Evolutionary conservation across 2,797 vertebrate species (phyloP).

Genomic region (Philypnodon macrostomus): DNA sequence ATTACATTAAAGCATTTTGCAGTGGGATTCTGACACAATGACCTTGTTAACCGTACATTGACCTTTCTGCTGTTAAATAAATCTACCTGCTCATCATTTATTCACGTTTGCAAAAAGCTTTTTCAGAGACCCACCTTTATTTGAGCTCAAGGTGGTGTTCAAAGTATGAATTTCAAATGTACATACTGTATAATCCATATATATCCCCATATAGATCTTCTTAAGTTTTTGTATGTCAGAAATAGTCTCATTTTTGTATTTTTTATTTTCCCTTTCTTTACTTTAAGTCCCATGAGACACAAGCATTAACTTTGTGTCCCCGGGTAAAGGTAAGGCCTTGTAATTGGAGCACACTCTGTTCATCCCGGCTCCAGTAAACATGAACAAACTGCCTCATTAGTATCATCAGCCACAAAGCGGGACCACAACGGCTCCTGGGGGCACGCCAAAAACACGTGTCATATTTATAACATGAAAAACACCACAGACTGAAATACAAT

Average conservation of each 20-base stretch:
- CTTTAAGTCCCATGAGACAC: neutral
- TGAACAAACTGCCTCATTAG: constrained; percentile 55
- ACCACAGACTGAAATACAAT: constrained; percentile 9
- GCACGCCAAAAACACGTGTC: constrained; percentile 26
- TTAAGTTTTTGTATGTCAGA: no score
- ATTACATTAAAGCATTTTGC: no score
- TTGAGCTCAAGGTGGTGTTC: neutral
- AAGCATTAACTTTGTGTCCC: constrained; percentile 19
- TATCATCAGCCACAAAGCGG: constrained; percentile 35
- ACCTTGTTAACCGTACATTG: constrained; percentile 3
- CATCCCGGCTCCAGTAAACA: constrained; percentile 28
- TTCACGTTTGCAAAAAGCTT: constrained; percentile 11
- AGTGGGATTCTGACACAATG: neutral
- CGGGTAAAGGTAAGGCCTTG: constrained; percentile 22
- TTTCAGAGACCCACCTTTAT: constrained; percentile 5
- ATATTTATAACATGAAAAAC: constrained; percentile 23
- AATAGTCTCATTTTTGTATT: no score
- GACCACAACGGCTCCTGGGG: constrained; percentile 37
- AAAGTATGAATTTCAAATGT: no score
- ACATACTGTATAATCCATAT: no score
- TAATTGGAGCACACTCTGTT: constrained; percentile 27
- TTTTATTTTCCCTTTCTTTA: neutral
- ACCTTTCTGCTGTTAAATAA: neutral
- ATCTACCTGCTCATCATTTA: neutral
- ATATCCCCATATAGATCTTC: no score